A percentile compares a stretch with the other conserved stretches of the same genome.
These are phyloP conservation scores for Gymnoscelis rufifasciata DNA, from an alignment of 2,888 invertebrate genomes.

Conservation along the genomic window DNA sequence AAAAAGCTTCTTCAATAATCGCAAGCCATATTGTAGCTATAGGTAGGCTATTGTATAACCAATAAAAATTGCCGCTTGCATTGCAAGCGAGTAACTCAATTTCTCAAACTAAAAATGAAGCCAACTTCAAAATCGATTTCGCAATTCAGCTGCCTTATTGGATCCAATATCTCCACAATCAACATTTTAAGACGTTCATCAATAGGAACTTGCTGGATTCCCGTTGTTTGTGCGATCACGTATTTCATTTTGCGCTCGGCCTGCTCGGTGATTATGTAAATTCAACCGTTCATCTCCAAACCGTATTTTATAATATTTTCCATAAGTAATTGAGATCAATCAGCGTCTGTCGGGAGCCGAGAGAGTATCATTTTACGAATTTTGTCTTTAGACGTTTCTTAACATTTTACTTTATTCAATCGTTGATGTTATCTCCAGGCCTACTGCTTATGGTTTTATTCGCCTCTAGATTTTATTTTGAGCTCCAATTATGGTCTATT, in stretches of 20 bases:
- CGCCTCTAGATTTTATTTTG: too few relatives aligned
- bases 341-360: slow-evolving; percentile 44
- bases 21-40: too few relatives aligned
- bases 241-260: slow-evolving; percentile 58
- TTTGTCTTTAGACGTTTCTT: slow-evolving; percentile 21
- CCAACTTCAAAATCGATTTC: slow-evolving; percentile 10
- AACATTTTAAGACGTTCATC: slow-evolving; percentile 23
- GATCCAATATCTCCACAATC: slow-evolving; percentile 20
- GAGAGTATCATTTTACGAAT: slow-evolving; percentile 49
- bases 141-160: slow-evolving; percentile 10
- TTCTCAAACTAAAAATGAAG: neutral
- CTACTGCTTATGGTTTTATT: too few relatives aligned
- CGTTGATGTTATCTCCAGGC: too few relatives aligned
- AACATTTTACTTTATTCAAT: neutral
- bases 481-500: too few relatives aligned
- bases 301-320: slow-evolving; percentile 68
- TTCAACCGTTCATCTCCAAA: slow-evolving; percentile 52
- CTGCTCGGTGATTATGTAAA: slow-evolving; percentile 66
- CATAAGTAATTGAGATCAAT: slow-evolving; percentile 64
- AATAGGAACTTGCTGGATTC: slow-evolving; percentile 33
- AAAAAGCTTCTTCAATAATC: too few relatives aligned
- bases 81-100: neutral
- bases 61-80: too few relatives aligned
- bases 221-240: slow-evolving; percentile 56
- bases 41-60: too few relatives aligned